Base-by-base conservation (phyloP, 2,888 invertebrate genomes). In the Eulithis testata region DNA sequence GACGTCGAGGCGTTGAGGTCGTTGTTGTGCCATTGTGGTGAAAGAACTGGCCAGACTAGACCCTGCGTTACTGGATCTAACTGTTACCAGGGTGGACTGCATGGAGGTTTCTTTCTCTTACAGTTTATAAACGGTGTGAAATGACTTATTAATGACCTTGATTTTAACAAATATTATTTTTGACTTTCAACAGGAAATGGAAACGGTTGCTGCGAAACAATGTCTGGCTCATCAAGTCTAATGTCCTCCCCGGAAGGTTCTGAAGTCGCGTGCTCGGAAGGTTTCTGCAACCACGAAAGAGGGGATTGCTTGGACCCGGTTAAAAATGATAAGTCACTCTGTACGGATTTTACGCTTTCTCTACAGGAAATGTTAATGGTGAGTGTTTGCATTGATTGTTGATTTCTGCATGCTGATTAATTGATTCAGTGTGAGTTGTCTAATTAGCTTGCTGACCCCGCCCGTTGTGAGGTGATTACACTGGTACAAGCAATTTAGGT, bases 161-260 rank as follows among this genome's bases (percentile, higher is more conserved):
- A 31, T 31, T 31, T 5, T 31, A 31, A 31, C 6, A 6, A 6
- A 31, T 31, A 31, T 31, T 5, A 31, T 31, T 31, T 31, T 31
- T 31, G 31, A 5, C 31, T 31, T 21, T 31, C 5, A 4, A 31
- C 31, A 31, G 98, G 97, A 69, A 96, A 96, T 74, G 96, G 96
- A 80, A 96, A 96, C 63, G 96, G 95, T 56, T 95, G 94, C 83
- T 95, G 95, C 78, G 95, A 95, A 73, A 95, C 95, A 44, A 94
- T 95, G 65, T 95, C 95, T 7, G 94, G 95, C 50, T 96, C 96
- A 58, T 97, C 97, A 27, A 97, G 97, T 73, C 93, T 96, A 67
- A 95, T 96, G 74, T 97, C 97, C 83, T 97, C 97, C 4, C 97
- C 97, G 0, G 98, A 98, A 81, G 97, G 98, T 40, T 98, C 98